Evolutionary conservation across 2,888 invertebrate genomes (phyloP).

Genomic region (Sthenelais limicola): DNA sequence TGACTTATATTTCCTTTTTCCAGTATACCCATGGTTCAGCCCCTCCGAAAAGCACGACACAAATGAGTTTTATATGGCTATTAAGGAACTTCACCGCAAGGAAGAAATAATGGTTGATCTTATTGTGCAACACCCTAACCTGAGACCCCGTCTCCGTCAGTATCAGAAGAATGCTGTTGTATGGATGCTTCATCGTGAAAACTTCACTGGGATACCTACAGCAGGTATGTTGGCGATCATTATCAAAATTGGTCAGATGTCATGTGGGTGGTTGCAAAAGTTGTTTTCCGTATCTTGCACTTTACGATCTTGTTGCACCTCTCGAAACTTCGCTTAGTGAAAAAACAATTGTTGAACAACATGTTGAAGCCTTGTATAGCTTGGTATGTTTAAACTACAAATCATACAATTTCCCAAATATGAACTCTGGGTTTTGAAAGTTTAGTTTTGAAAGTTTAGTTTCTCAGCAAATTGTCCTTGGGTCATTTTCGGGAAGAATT

Average conservation of each 20-base stretch:
- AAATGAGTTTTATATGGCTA: constrained; percentile 63
- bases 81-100: constrained; percentile 59
- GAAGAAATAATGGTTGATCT: constrained; percentile 46
- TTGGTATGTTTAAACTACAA: no score
- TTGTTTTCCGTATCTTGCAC: no score
- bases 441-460: no score
- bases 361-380: no score
- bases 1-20: no score
- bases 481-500: no score
- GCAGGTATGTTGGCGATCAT: background rate
- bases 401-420: no score
- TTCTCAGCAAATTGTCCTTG: no score
- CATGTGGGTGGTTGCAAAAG: no score
- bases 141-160: constrained; percentile 77
- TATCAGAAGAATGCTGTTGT: constrained; percentile 80
- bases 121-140: constrained; percentile 61
- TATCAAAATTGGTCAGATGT: background rate
- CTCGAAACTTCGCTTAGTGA: background rate
- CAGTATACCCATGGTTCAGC: no score
- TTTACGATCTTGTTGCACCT: background rate
- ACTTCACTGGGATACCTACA: background rate
- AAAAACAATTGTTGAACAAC: no score
- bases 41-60: constrained; percentile 65
- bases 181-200: constrained; percentile 81
- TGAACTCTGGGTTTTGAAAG: no score